phyloP scores from a whole-genome alignment of 2,113 vertebrate species.

The Paratilapia polleni region DNA sequence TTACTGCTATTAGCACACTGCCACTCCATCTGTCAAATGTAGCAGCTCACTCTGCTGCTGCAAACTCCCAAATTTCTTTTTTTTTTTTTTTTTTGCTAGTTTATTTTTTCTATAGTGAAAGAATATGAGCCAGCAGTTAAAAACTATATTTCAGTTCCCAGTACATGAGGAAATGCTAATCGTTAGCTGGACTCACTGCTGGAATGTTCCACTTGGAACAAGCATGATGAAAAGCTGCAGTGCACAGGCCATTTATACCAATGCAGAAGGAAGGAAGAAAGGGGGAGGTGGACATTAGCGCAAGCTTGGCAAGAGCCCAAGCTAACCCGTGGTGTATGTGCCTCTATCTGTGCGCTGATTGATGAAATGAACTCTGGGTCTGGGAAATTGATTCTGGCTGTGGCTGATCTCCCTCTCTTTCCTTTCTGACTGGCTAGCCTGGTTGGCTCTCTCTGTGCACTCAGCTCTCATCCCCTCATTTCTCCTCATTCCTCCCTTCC shows the following conservation, averaged over 20 bases:
- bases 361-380: slow-evolving; percentile 79
- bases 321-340: slow-evolving; percentile 43
- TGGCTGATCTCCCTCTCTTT: slow-evolving; percentile 55
- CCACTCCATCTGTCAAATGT: slow-evolving; percentile 64
- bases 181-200: slow-evolving; percentile 31
- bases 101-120: slow-evolving; percentile 16
- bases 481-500: slow-evolving; percentile 12
- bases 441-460: slow-evolving; percentile 6
- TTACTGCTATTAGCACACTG: slow-evolving; percentile 57
- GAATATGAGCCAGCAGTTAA: not conserved
- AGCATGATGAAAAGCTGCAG: slow-evolving; percentile 59
- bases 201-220: slow-evolving; percentile 47
- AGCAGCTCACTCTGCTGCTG: slow-evolving; percentile 38
- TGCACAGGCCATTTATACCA: slow-evolving; percentile 53
- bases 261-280: slow-evolving; percentile 50
- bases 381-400: slow-evolving; percentile 77
- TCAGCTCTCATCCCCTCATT: not conserved
- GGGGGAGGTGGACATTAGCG: slow-evolving; percentile 63
- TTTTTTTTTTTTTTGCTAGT: not conserved
- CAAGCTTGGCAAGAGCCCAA: slow-evolving; percentile 60
- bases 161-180: slow-evolving; percentile 40
- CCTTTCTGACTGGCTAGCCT: slow-evolving; percentile 9
- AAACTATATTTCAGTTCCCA: not conserved
- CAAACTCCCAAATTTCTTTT: slow-evolving; percentile 9
- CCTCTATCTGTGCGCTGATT: slow-evolving; percentile 74